Evolutionary conservation across 2,113 vertebrate species (phyloP).

Genomic region (Rhinolophus ferrumequinum): DNA sequence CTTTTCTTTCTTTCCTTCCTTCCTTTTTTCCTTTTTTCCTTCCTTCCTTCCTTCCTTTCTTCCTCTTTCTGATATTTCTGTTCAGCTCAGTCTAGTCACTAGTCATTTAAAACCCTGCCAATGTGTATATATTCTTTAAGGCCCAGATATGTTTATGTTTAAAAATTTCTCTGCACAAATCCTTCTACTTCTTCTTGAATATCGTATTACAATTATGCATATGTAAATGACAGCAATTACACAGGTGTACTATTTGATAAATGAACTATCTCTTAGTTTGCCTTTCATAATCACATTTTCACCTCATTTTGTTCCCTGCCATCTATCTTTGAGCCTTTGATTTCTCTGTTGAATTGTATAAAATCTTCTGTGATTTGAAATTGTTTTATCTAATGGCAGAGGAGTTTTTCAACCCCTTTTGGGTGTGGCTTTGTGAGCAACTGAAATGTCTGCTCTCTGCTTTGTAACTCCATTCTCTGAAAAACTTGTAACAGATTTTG

Average conservation of each 20-base stretch:
- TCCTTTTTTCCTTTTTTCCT: background rate
- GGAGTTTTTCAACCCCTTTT: background rate
- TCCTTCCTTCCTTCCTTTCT: background rate
- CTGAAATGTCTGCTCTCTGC: constrained; percentile 32
- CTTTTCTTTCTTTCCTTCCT: background rate
- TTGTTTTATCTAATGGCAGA: constrained; percentile 25
- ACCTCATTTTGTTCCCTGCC: constrained; percentile 38
- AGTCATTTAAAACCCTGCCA: background rate
- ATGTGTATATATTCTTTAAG: background rate
- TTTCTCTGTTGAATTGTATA: constrained; percentile 55
- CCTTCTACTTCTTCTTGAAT: background rate
- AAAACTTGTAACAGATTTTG: constrained; percentile 28
- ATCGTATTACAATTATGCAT: constrained; percentile 8
- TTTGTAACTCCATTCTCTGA: constrained; percentile 42
- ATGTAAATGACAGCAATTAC: background rate
- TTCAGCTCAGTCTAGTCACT: background rate
- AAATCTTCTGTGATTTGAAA: constrained; percentile 62
- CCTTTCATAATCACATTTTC: constrained; percentile 50
- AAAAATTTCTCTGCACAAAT: background rate
- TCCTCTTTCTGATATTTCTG: background rate
- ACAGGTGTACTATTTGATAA: constrained; percentile 54
- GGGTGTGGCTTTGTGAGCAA: constrained; percentile 49
- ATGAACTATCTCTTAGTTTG: constrained; percentile 30
- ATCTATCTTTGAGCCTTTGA: constrained; percentile 25
- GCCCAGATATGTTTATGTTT: background rate